phyloP scores from a whole-genome alignment of 2,888 invertebrate species.

The Sinohyriopsis cumingii region DNA sequence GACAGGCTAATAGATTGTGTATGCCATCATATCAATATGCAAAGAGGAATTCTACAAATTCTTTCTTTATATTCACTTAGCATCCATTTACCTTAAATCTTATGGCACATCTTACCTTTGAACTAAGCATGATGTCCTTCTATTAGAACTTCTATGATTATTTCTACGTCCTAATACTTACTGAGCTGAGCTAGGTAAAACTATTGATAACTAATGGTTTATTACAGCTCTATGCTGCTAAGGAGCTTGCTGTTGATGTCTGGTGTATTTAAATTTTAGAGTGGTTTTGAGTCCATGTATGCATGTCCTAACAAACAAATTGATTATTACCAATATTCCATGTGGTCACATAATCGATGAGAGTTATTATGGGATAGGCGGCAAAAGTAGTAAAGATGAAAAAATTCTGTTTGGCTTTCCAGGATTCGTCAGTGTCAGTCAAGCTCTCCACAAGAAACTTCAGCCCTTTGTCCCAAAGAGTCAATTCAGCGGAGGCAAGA shows the following conservation, averaged over 20 bases:
- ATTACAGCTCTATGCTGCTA: too few relatives aligned
- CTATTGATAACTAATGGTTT: too few relatives aligned
- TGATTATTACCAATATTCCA: constrained; percentile 37
- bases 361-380: constrained; percentile 31
- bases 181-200: too few relatives aligned
- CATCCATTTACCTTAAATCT: too few relatives aligned
- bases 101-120: too few relatives aligned
- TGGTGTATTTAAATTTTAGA: neutral
- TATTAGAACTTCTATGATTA: too few relatives aligned
- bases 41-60: too few relatives aligned
- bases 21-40: too few relatives aligned
- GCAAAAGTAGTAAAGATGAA: constrained; percentile 19
- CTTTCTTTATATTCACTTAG: too few relatives aligned
- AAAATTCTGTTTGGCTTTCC: constrained; percentile 19
- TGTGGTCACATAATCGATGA: constrained; percentile 40
- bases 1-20: too few relatives aligned
- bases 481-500: constrained; percentile 7
- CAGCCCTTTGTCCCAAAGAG: neutral
- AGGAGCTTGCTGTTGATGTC: neutral
- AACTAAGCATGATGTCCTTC: too few relatives aligned
- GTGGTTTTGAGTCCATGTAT: neutral
- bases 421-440: constrained; percentile 12
- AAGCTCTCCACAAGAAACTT: constrained; percentile 18
- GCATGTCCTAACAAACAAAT: neutral
- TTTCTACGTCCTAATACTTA: too few relatives aligned